phyloP scores from a whole-genome alignment of 2,113 vertebrate genomes.

The Bubo scandiacus region DNA sequence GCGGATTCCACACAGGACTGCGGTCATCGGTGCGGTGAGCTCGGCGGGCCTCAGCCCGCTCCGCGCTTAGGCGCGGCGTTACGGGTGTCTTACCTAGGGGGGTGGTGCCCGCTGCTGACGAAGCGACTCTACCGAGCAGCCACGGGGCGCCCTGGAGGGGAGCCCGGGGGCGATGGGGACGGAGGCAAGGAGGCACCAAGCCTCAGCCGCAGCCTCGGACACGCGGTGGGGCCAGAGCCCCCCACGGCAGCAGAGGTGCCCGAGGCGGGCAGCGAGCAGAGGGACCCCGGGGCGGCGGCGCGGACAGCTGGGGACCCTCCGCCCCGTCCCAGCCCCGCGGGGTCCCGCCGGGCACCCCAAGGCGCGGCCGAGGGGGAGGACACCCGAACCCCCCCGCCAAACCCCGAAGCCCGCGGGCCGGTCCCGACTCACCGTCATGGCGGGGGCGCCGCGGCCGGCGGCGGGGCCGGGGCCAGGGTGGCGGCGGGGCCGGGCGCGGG shows the following conservation, averaged over 20 bases:
- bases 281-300: background rate
- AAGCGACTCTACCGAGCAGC: background rate
- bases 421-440: slow-evolving; percentile 55
- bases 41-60: background rate
- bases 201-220: background rate
- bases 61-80: background rate
- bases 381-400: background rate
- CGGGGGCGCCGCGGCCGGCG: background rate
- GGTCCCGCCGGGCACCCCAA: background rate
- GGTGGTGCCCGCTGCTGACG: background rate
- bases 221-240: background rate
- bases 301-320: background rate
- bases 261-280: background rate
- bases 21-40: background rate
- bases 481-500: background rate
- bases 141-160: background rate
- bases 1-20: background rate
- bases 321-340: background rate
- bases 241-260: background rate
- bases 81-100: fast-evolving
- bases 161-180: background rate
- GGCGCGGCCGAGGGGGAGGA: background rate
- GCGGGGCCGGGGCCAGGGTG: background rate
- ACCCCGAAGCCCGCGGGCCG: background rate
- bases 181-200: background rate